Conservation (phyloP, 2,888 invertebrate genomes). For the Pseudococcus jackbeardsleyi region DNA sequence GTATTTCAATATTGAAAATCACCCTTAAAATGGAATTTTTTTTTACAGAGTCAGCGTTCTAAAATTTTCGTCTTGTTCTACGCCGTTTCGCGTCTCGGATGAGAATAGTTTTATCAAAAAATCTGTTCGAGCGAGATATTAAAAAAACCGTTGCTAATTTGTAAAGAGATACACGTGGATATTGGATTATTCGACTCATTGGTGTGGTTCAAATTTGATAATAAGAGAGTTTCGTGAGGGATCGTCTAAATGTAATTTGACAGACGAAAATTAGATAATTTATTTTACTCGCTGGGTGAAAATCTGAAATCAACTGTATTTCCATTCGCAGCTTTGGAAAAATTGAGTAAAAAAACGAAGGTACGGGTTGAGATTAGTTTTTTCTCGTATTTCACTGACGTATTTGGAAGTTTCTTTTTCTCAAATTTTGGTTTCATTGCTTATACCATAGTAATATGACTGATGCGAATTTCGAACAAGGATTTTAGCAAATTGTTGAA, state of each 20-base stretch:
- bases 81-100: background rate
- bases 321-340: background rate
- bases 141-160: background rate
- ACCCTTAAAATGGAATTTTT: background rate
- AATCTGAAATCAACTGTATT: background rate
- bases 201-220: constrained; percentile 31
- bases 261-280: constrained; percentile 28
- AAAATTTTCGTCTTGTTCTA: background rate
- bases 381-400: background rate
- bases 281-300: constrained; percentile 1
- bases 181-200: constrained; percentile 23
- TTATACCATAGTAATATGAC: no score
- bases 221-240: background rate
- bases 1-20: background rate
- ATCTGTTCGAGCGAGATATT: background rate
- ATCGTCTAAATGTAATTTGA: constrained; percentile 9
- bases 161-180: constrained; percentile 36
- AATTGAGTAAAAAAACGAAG: background rate
- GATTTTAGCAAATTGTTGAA: no score
- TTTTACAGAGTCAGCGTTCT: background rate
- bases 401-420: no score
- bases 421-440: no score
- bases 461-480: no score
- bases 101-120: background rate
- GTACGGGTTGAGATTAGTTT: background rate